These are phyloP conservation scores for Andrena dorsata DNA, from an alignment of 2,888 invertebrate species.

Conservation along the genomic window DNA sequence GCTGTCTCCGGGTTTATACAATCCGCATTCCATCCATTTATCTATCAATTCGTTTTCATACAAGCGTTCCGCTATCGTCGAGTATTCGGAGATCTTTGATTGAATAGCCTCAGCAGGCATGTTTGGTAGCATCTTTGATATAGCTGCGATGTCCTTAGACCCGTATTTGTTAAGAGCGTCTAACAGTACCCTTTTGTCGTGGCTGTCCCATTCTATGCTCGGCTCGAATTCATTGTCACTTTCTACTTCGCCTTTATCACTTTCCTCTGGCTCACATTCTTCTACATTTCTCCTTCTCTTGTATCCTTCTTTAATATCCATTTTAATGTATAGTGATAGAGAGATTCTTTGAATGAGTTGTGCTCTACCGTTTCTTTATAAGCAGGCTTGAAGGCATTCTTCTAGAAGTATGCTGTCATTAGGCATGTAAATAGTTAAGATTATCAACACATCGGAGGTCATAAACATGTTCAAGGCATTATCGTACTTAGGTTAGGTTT, in stretches of 20 bases:
- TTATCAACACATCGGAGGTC: neutral
- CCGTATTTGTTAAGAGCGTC: slow-evolving; percentile 76
- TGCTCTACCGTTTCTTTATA: neutral
- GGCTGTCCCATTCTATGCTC: slow-evolving; percentile 37
- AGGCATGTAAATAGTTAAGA: neutral
- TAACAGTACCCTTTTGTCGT: slow-evolving; percentile 76
- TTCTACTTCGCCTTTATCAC: neutral
- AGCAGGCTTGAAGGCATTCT: neutral
- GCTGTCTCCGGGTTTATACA: slow-evolving; percentile 69
- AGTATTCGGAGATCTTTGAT: slow-evolving; percentile 75
- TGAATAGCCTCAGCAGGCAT: slow-evolving; percentile 71
- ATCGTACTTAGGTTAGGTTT: neutral
- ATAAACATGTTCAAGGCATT: neutral
- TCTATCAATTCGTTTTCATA: slow-evolving; percentile 62
- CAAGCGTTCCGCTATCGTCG: slow-evolving; percentile 60
- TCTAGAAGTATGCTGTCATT: neutral
- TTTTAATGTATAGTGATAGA: neutral
- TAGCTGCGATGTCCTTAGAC: slow-evolving; percentile 69
- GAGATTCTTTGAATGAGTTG: neutral
- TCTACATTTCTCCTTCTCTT: neutral
- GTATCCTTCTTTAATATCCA: neutral
- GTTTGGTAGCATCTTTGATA: slow-evolving; percentile 71
- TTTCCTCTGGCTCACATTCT: neutral
- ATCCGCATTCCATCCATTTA: slow-evolving; percentile 73
- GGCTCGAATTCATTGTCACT: neutral